These are phyloP conservation scores for Trachymyrmex septentrionalis DNA, from an alignment of 1,140 invertebrate genomes.

Conservation along the genomic window DNA sequence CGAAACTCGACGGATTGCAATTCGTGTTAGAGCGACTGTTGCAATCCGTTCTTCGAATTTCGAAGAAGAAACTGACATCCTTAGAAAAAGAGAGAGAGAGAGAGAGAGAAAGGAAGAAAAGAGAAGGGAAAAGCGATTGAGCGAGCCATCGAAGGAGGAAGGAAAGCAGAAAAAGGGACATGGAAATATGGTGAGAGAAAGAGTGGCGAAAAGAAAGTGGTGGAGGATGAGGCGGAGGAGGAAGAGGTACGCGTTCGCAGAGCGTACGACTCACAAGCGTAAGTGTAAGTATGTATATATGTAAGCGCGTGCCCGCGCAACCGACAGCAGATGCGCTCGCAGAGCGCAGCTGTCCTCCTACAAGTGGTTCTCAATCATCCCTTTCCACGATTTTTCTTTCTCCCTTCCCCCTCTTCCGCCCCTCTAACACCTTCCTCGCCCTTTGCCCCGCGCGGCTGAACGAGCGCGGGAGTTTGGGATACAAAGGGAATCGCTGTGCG, in stretches of 20 bases:
- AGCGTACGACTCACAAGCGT: conserved; percentile 68
- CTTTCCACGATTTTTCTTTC: conserved; percentile 75
- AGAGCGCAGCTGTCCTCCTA: conserved; percentile 85
- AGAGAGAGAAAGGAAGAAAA: conserved; percentile 14
- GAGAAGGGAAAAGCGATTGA: conserved; percentile 30
- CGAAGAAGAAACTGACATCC: not conserved
- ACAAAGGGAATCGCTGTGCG: conserved; percentile 65
- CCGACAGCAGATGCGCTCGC: conserved; percentile 85
- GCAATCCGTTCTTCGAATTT: not conserved
- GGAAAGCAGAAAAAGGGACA: conserved; percentile 8
- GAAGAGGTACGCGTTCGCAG: conserved; percentile 2
- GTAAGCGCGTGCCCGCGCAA: conserved; percentile 84
- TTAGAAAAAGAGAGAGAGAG: not conserved
- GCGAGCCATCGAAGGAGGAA: conserved; percentile 9
- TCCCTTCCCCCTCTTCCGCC: not conserved
- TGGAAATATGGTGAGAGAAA: conserved; percentile 28
- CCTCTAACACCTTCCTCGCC: not conserved
- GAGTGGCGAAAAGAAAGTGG: not conserved
- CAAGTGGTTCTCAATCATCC: conserved; percentile 86
- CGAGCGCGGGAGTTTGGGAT: conserved; percentile 7
- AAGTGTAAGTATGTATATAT: conserved; percentile 79
- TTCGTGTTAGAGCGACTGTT: not conserved
- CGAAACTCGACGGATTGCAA: not conserved
- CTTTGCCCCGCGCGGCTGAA: not conserved
- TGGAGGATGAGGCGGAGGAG: not conserved